phyloP scores from a whole-genome alignment of 2,888 invertebrate species.

The Tetanocera ferruginea region DNA sequence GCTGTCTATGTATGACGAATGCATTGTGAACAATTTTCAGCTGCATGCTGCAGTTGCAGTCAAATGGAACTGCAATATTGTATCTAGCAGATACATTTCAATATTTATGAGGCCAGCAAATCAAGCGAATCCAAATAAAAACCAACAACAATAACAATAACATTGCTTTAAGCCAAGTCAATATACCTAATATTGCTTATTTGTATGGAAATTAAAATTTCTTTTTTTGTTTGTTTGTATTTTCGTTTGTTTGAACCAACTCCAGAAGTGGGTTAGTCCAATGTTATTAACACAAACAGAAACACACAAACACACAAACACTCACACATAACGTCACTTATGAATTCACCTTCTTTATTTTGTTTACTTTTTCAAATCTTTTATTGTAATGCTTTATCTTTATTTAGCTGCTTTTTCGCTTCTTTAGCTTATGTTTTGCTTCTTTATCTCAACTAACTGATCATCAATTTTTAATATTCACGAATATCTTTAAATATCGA shows the following conservation, averaged over 20 bases:
- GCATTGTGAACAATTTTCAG: too few species aligned
- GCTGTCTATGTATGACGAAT: too few species aligned
- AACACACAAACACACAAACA: too few species aligned
- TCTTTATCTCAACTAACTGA: background rate
- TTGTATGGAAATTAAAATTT: background rate
- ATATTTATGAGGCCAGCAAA: constrained; percentile 6
- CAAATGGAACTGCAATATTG: background rate
- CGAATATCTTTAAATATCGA: background rate
- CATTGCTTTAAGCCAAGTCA: background rate
- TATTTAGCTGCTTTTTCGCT: background rate
- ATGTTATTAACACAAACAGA: too few species aligned
- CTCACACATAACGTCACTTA: too few species aligned
- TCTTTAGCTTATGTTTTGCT: background rate
- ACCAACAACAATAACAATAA: background rate
- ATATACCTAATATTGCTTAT: too few species aligned
- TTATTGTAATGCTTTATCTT: background rate
- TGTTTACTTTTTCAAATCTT: background rate
- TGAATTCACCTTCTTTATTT: background rate
- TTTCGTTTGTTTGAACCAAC: background rate
- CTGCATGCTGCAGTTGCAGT: background rate
- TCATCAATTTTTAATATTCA: background rate
- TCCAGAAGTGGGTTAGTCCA: constrained; percentile 1
- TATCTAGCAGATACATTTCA: background rate
- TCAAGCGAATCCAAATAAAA: constrained; percentile 16
- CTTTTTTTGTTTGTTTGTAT: background rate